Conservation (phyloP, 1,140 invertebrate genomes). For the Trichonephila clavata region DNA sequence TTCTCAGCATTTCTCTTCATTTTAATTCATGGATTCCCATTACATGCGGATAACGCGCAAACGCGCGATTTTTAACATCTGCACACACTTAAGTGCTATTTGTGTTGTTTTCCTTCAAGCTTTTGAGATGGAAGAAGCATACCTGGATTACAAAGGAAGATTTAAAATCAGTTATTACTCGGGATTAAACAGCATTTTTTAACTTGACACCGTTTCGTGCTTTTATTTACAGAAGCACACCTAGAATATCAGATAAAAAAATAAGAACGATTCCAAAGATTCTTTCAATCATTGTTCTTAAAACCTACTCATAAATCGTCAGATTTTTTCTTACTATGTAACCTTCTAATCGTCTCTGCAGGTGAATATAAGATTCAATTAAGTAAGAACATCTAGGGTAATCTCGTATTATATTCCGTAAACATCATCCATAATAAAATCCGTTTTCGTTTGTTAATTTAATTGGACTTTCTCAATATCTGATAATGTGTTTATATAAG, state of each 20-base stretch:
- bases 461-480: background rate
- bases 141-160: background rate
- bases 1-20: too few species aligned
- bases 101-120: too few species aligned
- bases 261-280: background rate
- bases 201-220: background rate
- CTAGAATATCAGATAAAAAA: background rate
- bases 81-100: too few species aligned
- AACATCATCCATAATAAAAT: background rate
- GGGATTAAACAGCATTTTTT: background rate
- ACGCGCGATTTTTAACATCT: too few species aligned
- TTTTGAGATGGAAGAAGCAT: too few species aligned
- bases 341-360: background rate
- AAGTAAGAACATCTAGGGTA: background rate
- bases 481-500: background rate
- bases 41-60: too few species aligned
- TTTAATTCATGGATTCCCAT: too few species aligned
- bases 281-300: background rate
- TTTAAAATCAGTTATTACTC: background rate
- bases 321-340: background rate
- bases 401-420: background rate
- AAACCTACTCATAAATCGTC: background rate
- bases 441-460: background rate
- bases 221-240: background rate
- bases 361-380: background rate